These are phyloP conservation scores for Petromus typicus DNA, from an alignment of 2,113 vertebrate species.

Conservation along the genomic window DNA sequence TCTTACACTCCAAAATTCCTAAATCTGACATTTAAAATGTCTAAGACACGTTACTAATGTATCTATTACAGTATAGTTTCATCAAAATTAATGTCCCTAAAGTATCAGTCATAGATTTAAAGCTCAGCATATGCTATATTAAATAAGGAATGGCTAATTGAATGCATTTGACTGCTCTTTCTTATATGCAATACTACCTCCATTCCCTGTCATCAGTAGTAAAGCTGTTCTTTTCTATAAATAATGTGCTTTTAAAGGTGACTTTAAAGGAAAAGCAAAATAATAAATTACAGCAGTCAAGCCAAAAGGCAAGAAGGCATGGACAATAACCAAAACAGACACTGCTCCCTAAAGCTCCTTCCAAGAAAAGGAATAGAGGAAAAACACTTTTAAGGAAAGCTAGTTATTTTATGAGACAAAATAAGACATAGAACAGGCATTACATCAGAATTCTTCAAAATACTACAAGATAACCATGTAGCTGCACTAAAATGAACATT, in stretches of 20 bases:
- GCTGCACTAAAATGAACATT: constrained; percentile 33
- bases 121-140: constrained; percentile 10
- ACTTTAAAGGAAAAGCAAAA: constrained; percentile 72
- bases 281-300: constrained; percentile 73
- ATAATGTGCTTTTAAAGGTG: constrained; percentile 64
- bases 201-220: constrained; percentile 36
- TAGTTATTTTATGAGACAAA: constrained; percentile 46
- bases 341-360: too few relatives aligned
- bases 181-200: constrained; percentile 1
- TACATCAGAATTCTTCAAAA: constrained; percentile 56
- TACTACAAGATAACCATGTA: constrained; percentile 16
- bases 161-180: constrained; percentile 33
- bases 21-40: background rate
- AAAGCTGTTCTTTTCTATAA: constrained; percentile 53
- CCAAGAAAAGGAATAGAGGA: constrained; percentile 66
- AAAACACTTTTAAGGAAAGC: background rate
- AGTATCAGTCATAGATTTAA: constrained; percentile 27
- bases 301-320: constrained; percentile 61
- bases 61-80: background rate
- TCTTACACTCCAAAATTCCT: constrained; percentile 38
- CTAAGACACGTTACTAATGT: background rate
- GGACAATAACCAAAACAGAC: constrained; percentile 61
- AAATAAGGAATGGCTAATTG: constrained; percentile 58
- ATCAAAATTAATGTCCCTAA: constrained; percentile 48
- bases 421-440: constrained; percentile 8